Base-by-base conservation (phyloP, 2,888 invertebrate species). In the Epinotia ramella region DNA sequence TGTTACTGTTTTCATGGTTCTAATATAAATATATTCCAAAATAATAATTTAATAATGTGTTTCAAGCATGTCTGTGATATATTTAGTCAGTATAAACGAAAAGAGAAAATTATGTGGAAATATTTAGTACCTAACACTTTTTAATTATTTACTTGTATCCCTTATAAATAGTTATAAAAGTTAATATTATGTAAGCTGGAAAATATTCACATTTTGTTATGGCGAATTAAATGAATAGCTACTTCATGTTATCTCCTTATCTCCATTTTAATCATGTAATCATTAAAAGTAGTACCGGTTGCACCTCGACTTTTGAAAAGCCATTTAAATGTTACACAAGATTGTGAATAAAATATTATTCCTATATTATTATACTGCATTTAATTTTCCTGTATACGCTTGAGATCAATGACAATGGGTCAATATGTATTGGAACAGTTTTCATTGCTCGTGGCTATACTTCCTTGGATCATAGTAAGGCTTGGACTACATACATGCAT, bases 11-110 rank as follows among this genome's bases (percentile, higher is more conserved):
- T 28, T 9, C 33, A 56, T 49, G 9, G 49, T 66, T 66, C 53
- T 57, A 72, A 13, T 44, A 44, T 33, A 33, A 7, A 33, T 7
- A 40, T 40, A 40, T 40, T n/a, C 60, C 16, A 65, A 73, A 46
- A 40, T 66, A 28, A 24, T 73, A 60, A 62, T 63, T 65, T 59
- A 33, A 24, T 73, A 7, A 53, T 73, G 64, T 60, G 68, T 64
- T 76, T 65, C 53, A 70, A 66, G 49, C 71, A 74, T 66, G 60
- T 62, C 77, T 77, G 77, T 77, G 74, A 77, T 74, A 77, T 71
- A 71, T 71, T 65, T 66, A 77, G 70, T 71, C 70, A 67, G 67
- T 70, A 71, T 77, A 71, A 69, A 67, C 46, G 68, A 69, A 68
- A 69, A 68, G 33, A 64, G 33, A 64, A 70, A 56, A 44, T 63